Evolutionary conservation across 2,113 vertebrate species (phyloP).

Genomic region (Lucifuga dentata): DNA sequence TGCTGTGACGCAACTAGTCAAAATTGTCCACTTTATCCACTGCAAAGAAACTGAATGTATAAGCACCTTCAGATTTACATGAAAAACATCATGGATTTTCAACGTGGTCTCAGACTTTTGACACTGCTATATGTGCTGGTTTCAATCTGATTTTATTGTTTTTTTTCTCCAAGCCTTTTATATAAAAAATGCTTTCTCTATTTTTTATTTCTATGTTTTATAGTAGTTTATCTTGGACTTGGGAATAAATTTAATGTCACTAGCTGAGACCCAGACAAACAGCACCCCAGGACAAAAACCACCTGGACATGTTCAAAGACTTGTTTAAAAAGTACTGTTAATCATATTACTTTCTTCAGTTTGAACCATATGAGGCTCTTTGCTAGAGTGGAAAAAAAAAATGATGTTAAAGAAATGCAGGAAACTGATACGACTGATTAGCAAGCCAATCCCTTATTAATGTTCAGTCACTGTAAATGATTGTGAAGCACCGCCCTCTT

Average conservation of each 20-base stretch:
- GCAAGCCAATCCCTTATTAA: not conserved
- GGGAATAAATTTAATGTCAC: not conserved
- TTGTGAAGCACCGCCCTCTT: conserved; percentile 57
- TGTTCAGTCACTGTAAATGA: conserved; percentile 1
- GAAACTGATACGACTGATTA: conserved; percentile 24
- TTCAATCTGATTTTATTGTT: no score
- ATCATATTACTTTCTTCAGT: conserved; percentile 1
- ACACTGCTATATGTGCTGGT: no score
- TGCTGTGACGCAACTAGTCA: no score
- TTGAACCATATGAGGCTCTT: not conserved
- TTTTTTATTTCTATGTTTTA: not conserved
- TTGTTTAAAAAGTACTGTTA: not conserved
- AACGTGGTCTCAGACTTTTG: no score
- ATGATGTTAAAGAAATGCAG: conserved; percentile 1
- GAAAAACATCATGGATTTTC: no score
- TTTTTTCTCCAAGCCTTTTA: not conserved
- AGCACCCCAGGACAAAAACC: not conserved
- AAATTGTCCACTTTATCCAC: no score
- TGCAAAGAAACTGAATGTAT: no score
- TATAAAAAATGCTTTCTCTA: not conserved
- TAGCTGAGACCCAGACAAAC: not conserved
- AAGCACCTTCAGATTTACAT: no score
- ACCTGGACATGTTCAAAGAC: no score
- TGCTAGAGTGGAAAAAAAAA: not conserved
- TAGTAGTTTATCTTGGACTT: not conserved